Conservation (phyloP, 2,888 invertebrate species). For the Nycteola revayana region DNA sequence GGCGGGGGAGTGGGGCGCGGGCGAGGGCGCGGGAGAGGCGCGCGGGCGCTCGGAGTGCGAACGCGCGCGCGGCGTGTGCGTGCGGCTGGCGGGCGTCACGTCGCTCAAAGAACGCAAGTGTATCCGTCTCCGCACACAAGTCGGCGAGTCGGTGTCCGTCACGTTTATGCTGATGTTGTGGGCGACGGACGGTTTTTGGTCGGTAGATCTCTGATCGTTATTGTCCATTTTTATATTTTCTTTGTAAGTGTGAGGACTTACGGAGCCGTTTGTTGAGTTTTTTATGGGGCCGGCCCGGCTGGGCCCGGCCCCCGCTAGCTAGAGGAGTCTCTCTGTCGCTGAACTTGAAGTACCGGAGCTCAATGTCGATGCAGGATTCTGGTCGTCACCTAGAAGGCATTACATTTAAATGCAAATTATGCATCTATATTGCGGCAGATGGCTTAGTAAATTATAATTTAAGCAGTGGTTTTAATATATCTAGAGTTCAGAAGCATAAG, state of each 20-base stretch:
- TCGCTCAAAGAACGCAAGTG: conserved; percentile 75
- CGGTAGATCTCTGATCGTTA: conserved; percentile 34
- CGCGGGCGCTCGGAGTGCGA: conserved; percentile 68
- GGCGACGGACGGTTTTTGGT: conserved; percentile 36
- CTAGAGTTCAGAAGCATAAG: too few species aligned
- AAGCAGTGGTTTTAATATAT: too few species aligned
- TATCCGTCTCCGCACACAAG: conserved; percentile 62
- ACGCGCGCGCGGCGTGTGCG: conserved; percentile 60
- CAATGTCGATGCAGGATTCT: conserved; percentile 80
- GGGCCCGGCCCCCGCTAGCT: conserved; percentile 86
- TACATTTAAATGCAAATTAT: too few species aligned
- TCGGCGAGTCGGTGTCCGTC: conserved; percentile 68
- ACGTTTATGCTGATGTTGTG: conserved; percentile 72
- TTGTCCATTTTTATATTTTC: conserved; percentile 45
- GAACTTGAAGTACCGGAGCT: conserved; percentile 87
- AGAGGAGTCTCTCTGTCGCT: conserved; percentile 89
- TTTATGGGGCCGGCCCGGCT: conserved; percentile 79
- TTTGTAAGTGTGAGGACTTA: conserved; percentile 46
- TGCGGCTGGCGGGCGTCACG: conserved; percentile 68
- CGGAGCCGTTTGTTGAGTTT: conserved; percentile 52
- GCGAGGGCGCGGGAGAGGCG: conserved; percentile 43
- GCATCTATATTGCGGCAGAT: too few species aligned
- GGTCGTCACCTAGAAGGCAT: conserved; percentile 77
- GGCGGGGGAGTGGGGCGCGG: conserved; percentile 28
- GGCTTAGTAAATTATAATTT: too few species aligned